Evolutionary conservation across 2,797 vertebrate species (phyloP), one percentile per base, ranked within the genome.

Genomic region (Podargus strigoides): DNA sequence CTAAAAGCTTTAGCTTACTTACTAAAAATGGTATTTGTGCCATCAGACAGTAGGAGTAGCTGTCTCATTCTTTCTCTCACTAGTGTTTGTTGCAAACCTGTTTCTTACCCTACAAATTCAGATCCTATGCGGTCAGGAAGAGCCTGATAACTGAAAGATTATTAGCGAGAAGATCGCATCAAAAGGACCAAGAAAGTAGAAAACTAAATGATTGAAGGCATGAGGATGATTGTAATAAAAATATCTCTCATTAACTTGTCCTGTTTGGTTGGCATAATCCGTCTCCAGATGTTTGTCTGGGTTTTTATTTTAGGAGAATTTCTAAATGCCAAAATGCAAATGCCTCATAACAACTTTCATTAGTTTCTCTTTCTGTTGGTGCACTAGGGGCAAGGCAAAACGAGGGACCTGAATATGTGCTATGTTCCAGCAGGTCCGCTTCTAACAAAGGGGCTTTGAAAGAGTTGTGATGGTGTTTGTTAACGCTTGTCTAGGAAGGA

Each of bases 241-340:
- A 50, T 21, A 41, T 55, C 6, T 74, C 41, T 76, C 24, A 18
- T 41, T 87, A 9, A 16, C 14, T 72, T 58, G 7, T 64, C 23
- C 20, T 66, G 7, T 87, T 89, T 68, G 34, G 17, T 85, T 81
- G 55, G 19, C 16, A 37, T 70, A 60, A 80, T 64, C 28, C 7
- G 23, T 37, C n/a, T 74, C 52, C 62, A 70, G 42, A 46, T 64
- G 8, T 64, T 78, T 83, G 26, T n/a, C 27, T 85, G 50, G 13
- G 68, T 66, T 91, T 85, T 92, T 80, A 37, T 77, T 89, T 85
- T 55, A 50, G 47, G 68, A 73, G 30, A 89, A 93, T 53, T 86
- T 15, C 47, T 81, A 36, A 30, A 28, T 42, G 37, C 27, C 15
- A 17, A 87, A 93, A 78, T 53, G 36, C n/a, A 89, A 92, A 83